Evolutionary conservation across 2,888 invertebrate genomes (phyloP).

Genomic region (Drosophila paranaensis): DNA sequence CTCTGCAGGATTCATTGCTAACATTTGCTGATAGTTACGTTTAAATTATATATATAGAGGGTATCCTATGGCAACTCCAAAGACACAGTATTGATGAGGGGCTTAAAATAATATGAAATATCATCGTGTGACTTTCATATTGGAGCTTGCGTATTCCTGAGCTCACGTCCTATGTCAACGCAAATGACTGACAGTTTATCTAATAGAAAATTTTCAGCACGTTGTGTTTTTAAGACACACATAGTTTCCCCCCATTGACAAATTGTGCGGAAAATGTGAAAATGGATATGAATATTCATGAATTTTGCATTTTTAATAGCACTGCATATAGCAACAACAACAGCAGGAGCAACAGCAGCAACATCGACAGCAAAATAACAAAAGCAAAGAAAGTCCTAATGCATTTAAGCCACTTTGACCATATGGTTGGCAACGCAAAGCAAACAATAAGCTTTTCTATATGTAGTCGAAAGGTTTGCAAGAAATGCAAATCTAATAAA

Average conservation of each 20-base stretch:
- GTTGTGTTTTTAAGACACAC: slow-evolving; percentile 40
- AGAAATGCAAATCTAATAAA: slow-evolving; percentile 73
- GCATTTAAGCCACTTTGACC: slow-evolving; percentile 26
- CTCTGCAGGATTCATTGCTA: neutral
- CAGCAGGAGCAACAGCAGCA: neutral
- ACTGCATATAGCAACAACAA: neutral
- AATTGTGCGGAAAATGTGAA: slow-evolving; percentile 67
- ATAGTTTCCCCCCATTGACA: slow-evolving; percentile 49
- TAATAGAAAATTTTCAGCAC: slow-evolving; percentile 66
- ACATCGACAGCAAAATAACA: neutral
- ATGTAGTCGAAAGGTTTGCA: slow-evolving; percentile 26
- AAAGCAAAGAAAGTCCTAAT: slow-evolving; percentile 2
- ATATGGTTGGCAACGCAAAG: slow-evolving; percentile 16
- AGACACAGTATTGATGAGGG: neutral
- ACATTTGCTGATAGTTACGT: neutral
- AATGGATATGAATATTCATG: slow-evolving; percentile 37
- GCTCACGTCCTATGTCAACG: slow-evolving; percentile 50
- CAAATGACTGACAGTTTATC: slow-evolving; percentile 73
- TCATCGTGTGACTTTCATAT: slow-evolving; percentile 70
- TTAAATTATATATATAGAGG: slow-evolving; percentile 1
- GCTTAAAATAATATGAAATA: slow-evolving; percentile 58
- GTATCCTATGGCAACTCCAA: slow-evolving; percentile 19
- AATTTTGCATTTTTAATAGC: slow-evolving; percentile 16
- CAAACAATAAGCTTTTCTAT: slow-evolving; percentile 15
- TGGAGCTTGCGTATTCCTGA: slow-evolving; percentile 9